Evolutionary conservation across 2,113 vertebrate species (phyloP).

Genomic region (Picathartes gymnocephalus): DNA sequence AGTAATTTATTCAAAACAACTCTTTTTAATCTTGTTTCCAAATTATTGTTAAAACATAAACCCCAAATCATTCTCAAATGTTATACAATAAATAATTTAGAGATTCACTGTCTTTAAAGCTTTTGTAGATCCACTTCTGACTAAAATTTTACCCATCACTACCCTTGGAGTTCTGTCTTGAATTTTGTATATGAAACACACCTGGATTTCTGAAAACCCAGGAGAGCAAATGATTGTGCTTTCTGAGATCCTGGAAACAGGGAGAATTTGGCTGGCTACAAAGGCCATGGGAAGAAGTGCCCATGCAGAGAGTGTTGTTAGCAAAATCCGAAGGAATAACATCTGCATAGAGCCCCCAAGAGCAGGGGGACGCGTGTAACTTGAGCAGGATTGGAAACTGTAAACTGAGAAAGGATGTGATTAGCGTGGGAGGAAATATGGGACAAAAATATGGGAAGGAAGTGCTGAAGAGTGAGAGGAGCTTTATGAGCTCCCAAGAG

Average conservation of each 20-base stretch:
- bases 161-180: background rate
- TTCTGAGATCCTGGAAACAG: background rate
- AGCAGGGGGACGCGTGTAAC: background rate
- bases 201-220: background rate
- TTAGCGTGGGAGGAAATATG: background rate
- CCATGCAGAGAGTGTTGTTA: background rate
- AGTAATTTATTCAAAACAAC: background rate
- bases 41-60: background rate
- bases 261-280: background rate
- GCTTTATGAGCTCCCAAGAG: background rate
- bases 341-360: background rate
- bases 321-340: background rate
- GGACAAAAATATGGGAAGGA: slow-evolving; percentile 35
- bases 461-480: background rate
- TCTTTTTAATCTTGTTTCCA: background rate
- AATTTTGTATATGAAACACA: background rate
- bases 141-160: background rate
- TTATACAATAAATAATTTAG: background rate
- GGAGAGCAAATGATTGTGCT: background rate
- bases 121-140: background rate
- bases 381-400: background rate
- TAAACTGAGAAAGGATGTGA: slow-evolving; percentile 35
- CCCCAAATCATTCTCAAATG: rapidly evolving
- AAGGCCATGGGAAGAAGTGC: background rate
- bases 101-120: background rate